A percentile compares a stretch with the other conserved stretches of the same genome.
phyloP scores from a whole-genome alignment of 2,888 invertebrate genomes.

The Dryococelus australis region DNA sequence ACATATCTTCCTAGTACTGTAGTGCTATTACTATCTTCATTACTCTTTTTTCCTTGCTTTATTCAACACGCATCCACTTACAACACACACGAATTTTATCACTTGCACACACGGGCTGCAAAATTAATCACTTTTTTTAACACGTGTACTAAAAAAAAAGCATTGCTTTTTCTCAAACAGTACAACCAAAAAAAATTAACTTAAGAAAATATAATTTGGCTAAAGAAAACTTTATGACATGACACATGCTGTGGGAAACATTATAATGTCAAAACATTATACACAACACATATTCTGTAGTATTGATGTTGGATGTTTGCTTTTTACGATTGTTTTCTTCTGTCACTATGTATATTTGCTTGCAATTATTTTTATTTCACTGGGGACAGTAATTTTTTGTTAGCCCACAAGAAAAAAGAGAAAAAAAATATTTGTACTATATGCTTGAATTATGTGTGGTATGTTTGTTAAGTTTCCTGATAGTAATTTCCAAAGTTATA shows the following conservation, averaged over 20 bases:
- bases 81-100: background rate
- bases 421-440: background rate
- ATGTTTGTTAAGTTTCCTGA: background rate
- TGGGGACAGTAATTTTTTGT: background rate
- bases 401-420: background rate
- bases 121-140: background rate
- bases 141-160: background rate
- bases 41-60: conserved; percentile 3
- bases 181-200: background rate
- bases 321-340: background rate
- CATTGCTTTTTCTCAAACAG: background rate
- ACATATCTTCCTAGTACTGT: background rate
- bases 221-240: too few relatives aligned
- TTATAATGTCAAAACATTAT: background rate
- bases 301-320: background rate
- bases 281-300: background rate
- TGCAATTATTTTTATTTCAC: background rate
- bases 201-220: background rate
- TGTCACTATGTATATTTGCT: background rate
- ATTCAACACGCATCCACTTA: background rate
- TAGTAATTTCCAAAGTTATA: background rate
- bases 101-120: background rate
- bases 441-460: background rate
- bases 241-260: too few relatives aligned
- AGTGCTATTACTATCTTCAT: background rate